Percentiles rank a stretch among this genome's conserved stretches.
phyloP scores from a whole-genome alignment of 2,888 invertebrate species.

The Pilophorus perplexus region DNA sequence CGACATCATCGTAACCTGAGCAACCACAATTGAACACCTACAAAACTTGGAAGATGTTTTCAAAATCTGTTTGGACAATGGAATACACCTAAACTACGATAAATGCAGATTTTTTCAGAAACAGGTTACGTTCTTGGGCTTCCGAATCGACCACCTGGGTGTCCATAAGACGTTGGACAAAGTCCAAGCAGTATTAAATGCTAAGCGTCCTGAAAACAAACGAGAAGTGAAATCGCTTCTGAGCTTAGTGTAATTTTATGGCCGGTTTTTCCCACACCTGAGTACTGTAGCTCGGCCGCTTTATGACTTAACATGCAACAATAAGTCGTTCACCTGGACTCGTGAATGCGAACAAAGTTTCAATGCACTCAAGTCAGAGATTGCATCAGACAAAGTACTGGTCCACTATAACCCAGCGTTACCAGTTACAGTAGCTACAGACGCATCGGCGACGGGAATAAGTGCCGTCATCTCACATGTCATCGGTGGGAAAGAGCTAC shows the following conservation, averaged over 20 bases:
- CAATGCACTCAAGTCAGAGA: neutral
- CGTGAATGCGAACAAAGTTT: neutral
- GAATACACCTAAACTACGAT: neutral
- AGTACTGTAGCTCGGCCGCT: neutral
- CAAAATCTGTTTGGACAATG: neutral
- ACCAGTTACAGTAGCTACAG: neutral
- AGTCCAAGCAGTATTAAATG: constrained; percentile 1
- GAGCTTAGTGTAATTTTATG: neutral
- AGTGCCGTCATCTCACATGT: neutral
- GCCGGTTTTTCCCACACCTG: neutral
- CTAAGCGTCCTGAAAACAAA: neutral
- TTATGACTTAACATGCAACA: neutral
- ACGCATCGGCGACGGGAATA: constrained; percentile 16
- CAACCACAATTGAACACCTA: neutral
- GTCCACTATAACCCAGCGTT: neutral
- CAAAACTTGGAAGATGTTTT: neutral
- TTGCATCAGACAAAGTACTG: neutral
- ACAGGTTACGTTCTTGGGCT: neutral
- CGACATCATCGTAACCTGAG: neutral
- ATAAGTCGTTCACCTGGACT: neutral
- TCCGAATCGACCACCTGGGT: neutral
- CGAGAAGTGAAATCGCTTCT: constrained; percentile 4
- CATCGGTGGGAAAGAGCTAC: neutral
- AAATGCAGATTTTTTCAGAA: constrained; percentile 13
- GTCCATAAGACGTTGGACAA: constrained; percentile 4